Percentiles rank a stretch among this genome's conserved stretches.
Conservation (phyloP, 2,113 vertebrate species). For the Amazona vittata region DNA sequence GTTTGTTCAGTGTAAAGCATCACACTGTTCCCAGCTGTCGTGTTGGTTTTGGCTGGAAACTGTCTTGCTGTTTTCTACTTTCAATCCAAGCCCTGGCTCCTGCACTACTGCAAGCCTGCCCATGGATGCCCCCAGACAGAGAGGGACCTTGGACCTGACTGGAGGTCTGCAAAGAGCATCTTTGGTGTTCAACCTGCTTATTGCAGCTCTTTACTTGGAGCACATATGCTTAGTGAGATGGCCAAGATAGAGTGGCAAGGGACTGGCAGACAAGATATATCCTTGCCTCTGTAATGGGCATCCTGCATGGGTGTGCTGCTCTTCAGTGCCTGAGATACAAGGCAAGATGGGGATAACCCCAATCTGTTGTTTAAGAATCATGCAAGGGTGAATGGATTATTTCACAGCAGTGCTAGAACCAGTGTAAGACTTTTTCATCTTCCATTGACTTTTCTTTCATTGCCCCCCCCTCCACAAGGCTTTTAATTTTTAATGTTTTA, state of each 20-base stretch:
- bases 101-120: not conserved
- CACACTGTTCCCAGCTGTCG: not conserved
- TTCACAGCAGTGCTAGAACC: not conserved
- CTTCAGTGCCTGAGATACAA: not conserved
- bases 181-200: not conserved
- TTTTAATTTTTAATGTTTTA: not conserved
- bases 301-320: not conserved
- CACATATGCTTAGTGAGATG: not conserved
- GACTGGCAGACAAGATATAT: rapidly evolving
- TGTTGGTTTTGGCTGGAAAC: slow-evolving; percentile 48
- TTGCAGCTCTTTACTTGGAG: not conserved
- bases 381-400: not conserved
- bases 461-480: rapidly evolving
- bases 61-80: not conserved
- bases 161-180: not conserved
- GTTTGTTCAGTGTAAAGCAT: slow-evolving; percentile 40
- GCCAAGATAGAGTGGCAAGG: not conserved
- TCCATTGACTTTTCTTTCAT: not conserved
- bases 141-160: not conserved
- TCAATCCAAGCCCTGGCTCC: not conserved
- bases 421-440: not conserved
- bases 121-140: not conserved
- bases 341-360: not conserved
- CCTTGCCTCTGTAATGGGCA: not conserved
- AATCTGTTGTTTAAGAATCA: rapidly evolving